Base-by-base conservation (phyloP, 2,888 invertebrate species). In the Palloptera scutellata region DNA sequence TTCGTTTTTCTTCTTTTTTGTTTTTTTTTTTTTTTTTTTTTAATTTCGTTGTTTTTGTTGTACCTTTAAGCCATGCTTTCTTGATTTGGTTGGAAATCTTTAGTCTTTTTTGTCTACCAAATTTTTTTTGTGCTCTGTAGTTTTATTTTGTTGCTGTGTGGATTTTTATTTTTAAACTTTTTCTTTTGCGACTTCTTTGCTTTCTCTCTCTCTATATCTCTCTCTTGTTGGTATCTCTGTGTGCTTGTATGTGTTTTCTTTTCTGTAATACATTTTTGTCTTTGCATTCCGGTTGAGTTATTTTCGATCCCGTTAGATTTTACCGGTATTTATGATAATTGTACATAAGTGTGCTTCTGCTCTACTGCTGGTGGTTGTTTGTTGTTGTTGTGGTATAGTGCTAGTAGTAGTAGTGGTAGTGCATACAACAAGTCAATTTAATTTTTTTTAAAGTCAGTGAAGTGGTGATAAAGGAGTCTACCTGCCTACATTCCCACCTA, bases 251-350 rank as follows among this genome's bases (percentile, higher is more conserved):
- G 53, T 57, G 11, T 11, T 64, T 53, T 59, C 41, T 60, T 67
- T 55, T 9, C 53, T 53, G 17, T 30, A 30, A 30, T 17, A 12
- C 8, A 58, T 5, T 15, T 42, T 59, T 53, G 59, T 52, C 13
- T 64, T 70, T 70, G 72, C 68, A 77, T 77, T 76, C 76, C 76
- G 74, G 74, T 76, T 74, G 73, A 77, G 71, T 74, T 76, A 76
- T 75, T 76, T 75, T 74, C 70, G 71, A 69, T 76, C 75, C 75
- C 76, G 76, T 76, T 77, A 75, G 66, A 70, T 72, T 70, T 61
- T 77, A 76, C 75, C 74, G 76, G 74, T 76, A 75, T 72, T 70
- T 68, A 67, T 70, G 57, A 72, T 67, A 70, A 66, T 67, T 67
- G 63, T 55, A 66, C 62, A 70, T 64, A 58, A 63, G 53, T 58